Percentiles rank a stretch among this genome's conserved stretches.
Conservation (phyloP, 92 coral and sea anemone species). For the Desmophyllum pertusum region DNA sequence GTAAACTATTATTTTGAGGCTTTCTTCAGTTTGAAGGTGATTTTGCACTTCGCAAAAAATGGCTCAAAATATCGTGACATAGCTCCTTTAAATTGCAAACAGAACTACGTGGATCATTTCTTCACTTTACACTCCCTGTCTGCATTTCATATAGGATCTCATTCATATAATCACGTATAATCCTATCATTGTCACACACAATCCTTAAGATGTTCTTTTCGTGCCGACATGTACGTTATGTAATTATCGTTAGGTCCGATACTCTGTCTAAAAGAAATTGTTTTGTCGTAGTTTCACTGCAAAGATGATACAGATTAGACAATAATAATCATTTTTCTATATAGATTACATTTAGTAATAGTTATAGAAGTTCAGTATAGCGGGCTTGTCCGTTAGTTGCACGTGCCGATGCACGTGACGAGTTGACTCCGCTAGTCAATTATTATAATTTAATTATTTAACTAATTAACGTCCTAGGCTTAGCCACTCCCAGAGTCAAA, state of each 20-base stretch:
- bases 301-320: neutral
- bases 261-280: neutral
- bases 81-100: too few species aligned
- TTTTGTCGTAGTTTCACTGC: neutral
- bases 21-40: too few species aligned
- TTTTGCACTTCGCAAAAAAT: too few species aligned
- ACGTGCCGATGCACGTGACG: neutral
- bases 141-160: too few species aligned
- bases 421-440: neutral
- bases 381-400: neutral
- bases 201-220: neutral
- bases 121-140: too few species aligned
- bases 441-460: too few species aligned
- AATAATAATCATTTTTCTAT: neutral
- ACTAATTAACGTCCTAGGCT: neutral
- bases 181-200: neutral
- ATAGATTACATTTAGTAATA: neutral
- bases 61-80: too few species aligned
- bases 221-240: neutral
- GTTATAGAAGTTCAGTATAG: neutral
- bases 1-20: too few species aligned
- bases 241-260: neutral
- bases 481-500: neutral
- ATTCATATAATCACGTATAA: too few species aligned
- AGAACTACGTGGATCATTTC: too few species aligned